phyloP scores from a whole-genome alignment of 2,797 vertebrate genomes.

The Liparis tanakae region DNA sequence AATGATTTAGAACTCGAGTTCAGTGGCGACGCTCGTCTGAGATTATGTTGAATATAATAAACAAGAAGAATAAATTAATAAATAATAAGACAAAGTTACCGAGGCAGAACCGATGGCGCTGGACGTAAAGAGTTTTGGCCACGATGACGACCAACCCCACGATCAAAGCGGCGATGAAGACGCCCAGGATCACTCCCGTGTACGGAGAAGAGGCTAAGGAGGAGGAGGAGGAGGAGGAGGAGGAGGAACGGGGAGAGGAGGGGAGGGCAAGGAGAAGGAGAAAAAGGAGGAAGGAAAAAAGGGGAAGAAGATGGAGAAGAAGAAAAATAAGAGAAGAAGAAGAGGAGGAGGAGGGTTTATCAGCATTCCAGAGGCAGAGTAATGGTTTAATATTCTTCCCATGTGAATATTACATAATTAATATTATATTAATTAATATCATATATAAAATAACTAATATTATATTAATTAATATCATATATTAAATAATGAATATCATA shows the following conservation, averaged over 20 bases:
- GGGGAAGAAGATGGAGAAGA: background rate
- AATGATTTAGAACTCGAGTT: background rate
- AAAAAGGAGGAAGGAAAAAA: conserved; percentile 38
- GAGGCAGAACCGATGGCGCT: conserved; percentile 79
- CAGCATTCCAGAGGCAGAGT: conserved; percentile 61
- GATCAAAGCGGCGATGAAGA: conserved; percentile 78
- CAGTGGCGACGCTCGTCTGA: background rate
- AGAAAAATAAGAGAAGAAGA: too few relatives aligned
- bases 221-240: background rate
- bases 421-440: too few relatives aligned
- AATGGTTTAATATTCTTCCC: too few relatives aligned
- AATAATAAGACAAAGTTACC: conserved; percentile 59
- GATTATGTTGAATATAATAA: background rate
- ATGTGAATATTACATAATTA: too few relatives aligned
- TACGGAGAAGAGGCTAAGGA: conserved; percentile 64
- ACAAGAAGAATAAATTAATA: background rate
- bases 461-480: too few relatives aligned
- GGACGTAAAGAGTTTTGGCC: conserved; percentile 71
- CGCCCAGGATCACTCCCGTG: conserved; percentile 76
- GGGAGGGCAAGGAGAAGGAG: too few relatives aligned
- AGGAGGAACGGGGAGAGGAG: conserved; percentile 6
- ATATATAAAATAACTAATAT: too few relatives aligned
- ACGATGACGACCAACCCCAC: conserved; percentile 62
- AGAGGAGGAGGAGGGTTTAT: conserved; percentile 51
- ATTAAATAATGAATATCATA: too few relatives aligned